phyloP scores from a whole-genome alignment of 2,797 vertebrate species.

The Macrochelys suwanniensis region DNA sequence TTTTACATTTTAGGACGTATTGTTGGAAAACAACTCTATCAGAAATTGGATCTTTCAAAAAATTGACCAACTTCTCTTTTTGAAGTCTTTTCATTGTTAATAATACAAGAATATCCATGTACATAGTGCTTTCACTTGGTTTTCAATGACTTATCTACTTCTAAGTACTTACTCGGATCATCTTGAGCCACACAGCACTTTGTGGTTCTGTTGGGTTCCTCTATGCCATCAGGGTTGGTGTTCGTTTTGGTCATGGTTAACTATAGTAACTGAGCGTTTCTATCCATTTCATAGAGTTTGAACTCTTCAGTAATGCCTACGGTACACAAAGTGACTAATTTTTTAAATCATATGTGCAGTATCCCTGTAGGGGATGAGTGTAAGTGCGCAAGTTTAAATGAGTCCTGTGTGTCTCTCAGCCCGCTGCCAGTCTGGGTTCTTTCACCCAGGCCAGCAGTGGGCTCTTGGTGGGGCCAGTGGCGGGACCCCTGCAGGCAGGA shows the following conservation, averaged over 20 bases:
- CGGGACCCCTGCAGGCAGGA: too few species aligned
- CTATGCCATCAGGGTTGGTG: neutral
- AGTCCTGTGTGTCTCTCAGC: neutral
- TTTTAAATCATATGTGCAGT: neutral
- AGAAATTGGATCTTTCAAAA: neutral
- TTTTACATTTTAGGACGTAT: neutral
- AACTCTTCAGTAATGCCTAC: neutral
- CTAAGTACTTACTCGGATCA: neutral
- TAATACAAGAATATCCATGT: neutral
- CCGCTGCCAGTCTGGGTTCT: too few species aligned
- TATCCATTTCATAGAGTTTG: neutral
- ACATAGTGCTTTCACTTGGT: neutral
- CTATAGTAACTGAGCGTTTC: neutral
- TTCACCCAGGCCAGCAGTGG: too few species aligned
- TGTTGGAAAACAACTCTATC: neutral
- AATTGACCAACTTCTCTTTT: too few species aligned
- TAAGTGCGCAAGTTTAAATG: slow-evolving; percentile 9
- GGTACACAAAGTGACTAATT: neutral
- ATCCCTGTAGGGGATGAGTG: neutral
- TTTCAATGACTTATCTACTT: neutral
- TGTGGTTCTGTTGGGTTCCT: neutral
- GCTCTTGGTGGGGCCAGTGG: too few species aligned
- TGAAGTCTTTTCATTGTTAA: neutral
- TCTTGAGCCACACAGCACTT: neutral
- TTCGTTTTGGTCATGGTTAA: neutral